Conservation (phyloP, 1,140 invertebrate genomes). For the Odontomachus brunneus region DNA sequence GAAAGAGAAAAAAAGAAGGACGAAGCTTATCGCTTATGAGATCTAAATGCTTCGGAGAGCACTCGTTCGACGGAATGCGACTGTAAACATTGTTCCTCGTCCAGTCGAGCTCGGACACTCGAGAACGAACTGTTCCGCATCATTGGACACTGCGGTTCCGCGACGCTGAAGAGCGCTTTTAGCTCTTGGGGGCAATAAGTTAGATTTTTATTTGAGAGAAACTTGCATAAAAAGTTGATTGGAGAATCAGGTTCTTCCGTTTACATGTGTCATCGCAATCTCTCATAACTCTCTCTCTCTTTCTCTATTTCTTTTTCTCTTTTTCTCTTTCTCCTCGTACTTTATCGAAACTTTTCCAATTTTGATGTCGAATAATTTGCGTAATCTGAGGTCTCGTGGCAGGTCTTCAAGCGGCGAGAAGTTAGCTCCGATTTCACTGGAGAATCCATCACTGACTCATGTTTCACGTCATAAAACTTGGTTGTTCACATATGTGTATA, state of each 20-base stretch:
- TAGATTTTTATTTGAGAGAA: neutral
- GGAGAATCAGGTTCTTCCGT: neutral
- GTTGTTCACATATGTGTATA: neutral
- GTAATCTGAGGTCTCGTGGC: neutral
- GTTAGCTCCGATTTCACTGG: neutral
- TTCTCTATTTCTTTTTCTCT: too few relatives aligned
- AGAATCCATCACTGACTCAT: conserved; percentile 16
- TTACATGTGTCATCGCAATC: neutral
- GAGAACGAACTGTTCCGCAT: neutral
- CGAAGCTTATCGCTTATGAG: neutral
- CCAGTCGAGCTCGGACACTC: neutral
- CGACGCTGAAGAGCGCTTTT: neutral
- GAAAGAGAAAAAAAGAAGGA: neutral
- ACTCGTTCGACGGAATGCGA: neutral
- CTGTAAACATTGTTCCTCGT: neutral
- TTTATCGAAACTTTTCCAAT: neutral
- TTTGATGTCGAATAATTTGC: conserved; percentile 32
- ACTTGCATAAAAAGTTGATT: conserved; percentile 3
- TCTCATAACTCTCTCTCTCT: too few relatives aligned
- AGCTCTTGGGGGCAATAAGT: neutral
- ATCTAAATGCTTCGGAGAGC: too few relatives aligned
- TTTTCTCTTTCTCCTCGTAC: neutral
- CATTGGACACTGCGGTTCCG: neutral
- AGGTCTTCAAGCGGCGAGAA: conserved; percentile 12
- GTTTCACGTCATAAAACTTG: neutral